Conservation (phyloP, 1,140 invertebrate species). For the Caenorhabditis brenneri region DNA sequence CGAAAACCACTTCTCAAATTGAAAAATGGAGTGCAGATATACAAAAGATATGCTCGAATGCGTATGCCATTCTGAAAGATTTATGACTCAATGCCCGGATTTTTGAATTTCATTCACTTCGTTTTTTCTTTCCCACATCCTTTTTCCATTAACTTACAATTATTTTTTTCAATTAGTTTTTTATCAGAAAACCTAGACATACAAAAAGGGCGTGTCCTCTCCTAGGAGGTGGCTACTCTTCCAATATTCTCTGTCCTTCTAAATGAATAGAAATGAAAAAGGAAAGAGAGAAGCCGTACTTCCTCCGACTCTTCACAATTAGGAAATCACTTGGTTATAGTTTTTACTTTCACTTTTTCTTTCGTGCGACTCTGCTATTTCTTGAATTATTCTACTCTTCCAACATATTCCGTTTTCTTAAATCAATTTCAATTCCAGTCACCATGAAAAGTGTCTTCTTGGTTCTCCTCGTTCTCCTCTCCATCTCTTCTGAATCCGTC, state of each 20-base stretch:
- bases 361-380: not conserved
- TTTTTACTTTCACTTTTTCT: slow-evolving; percentile 20
- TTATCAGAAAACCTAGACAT: not conserved
- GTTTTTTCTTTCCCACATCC: not conserved
- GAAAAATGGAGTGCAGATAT: no score
- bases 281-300: slow-evolving; percentile 3
- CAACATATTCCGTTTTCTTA: not conserved
- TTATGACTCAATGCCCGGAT: no score
- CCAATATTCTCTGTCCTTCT: not conserved
- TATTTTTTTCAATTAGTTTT: not conserved
- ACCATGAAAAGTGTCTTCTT: not conserved
- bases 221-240: no score
- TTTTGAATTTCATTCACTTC: not conserved
- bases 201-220: not conserved
- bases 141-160: not conserved
- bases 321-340: slow-evolving; percentile 12
- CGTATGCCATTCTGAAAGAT: no score
- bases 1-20: no score
- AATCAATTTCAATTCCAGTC: not conserved
- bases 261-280: not conserved
- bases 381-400: not conserved
- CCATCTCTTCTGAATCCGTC: not conserved
- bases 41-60: no score
- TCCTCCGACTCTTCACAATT: not conserved
- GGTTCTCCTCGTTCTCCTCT: not conserved